These are phyloP conservation scores for Danio aesculapii DNA, from an alignment of 2,797 vertebrate species.

Conservation along the genomic window DNA sequence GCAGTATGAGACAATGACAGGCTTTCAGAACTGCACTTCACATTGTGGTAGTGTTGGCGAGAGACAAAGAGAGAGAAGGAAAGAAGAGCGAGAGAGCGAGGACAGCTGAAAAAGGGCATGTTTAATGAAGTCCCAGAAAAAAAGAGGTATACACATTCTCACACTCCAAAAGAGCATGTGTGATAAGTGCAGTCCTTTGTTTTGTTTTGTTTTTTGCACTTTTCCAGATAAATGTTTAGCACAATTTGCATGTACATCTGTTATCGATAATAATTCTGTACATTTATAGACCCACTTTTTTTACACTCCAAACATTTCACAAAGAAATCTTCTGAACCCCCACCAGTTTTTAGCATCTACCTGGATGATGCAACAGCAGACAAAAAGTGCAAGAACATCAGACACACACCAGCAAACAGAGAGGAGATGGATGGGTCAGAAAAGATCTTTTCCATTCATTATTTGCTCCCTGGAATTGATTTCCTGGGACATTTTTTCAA, in stretches of 20 bases:
- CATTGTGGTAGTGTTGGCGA: slow-evolving; percentile 17
- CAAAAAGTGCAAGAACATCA: not conserved
- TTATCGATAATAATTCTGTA: not conserved
- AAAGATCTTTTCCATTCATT: no score
- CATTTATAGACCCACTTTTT: not conserved
- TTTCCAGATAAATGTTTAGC: not conserved
- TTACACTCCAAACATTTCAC: not conserved
- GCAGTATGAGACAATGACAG: slow-evolving; percentile 50
- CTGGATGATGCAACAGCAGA: slow-evolving; percentile 23
- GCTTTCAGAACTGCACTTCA: slow-evolving; percentile 51
- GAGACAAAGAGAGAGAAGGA: slow-evolving; percentile 7
- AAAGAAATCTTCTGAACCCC: not conserved
- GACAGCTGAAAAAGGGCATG: slow-evolving; percentile 50
- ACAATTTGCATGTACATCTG: slow-evolving; percentile 5
- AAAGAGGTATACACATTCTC: slow-evolving; percentile 32
- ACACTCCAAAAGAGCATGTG: slow-evolving; percentile 38
- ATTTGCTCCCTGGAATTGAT: no score
- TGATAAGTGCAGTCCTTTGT: slow-evolving; percentile 29
- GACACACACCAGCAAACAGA: not conserved
- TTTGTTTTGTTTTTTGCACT: not conserved
- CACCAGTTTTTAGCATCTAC: not conserved
- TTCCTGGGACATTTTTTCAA: no score
- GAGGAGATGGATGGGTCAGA: not conserved
- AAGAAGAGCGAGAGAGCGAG: slow-evolving; percentile 21
- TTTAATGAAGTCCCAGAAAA: slow-evolving; percentile 51